Base-by-base conservation (phyloP, 2,113 vertebrate genomes). In the Willisornis vidua region DNA sequence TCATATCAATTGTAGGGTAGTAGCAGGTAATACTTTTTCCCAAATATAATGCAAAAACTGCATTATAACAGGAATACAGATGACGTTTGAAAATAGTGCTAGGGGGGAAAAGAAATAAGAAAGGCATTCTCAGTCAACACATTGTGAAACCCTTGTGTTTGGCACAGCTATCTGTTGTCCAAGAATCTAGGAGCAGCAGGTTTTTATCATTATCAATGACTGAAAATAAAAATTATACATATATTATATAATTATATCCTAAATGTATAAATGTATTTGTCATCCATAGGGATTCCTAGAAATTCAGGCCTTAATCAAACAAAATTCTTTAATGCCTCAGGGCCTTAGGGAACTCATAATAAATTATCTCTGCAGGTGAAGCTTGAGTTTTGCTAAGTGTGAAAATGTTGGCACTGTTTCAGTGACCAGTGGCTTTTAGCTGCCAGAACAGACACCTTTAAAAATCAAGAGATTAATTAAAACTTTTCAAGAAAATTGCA, bases 401-500 rank as follows among this genome's bases (percentile, higher is more conserved):
- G 82, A 88, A 94, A 83, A 76, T 55, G 7, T 14, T 89, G 67
- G 8, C 51, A 67, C 46, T 51, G 25, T 70, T 79, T 73, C 71
- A 80, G 37, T 54, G 35, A 78, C 79, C 62, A 78, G 48, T 73
- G 63, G 31, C 46, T 83, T 93, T 72, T 35, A 77, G 55, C 33
- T 93, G 29, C 14, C 39, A 39, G 51, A 85, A 23, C 3, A 82
- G 33, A 68, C 15, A 66, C 7, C 9, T 80, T 83, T 70, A 63
- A 90, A 96, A 94, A 93, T 43, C 31, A 66, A 89, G 55, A 76
- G 31, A 33, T 83, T 70, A 70, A 85, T 70, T 85, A 82, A 76
- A 94, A 54, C 6, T 70, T 65, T 59, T 80, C 31, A 85, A 76
- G 20, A 58, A 77, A 93, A 74, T 46, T 49, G 33, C 28, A 76